Conservation (phyloP, 2,113 vertebrate species). For the Stomatorhinus ivindoensis region DNA sequence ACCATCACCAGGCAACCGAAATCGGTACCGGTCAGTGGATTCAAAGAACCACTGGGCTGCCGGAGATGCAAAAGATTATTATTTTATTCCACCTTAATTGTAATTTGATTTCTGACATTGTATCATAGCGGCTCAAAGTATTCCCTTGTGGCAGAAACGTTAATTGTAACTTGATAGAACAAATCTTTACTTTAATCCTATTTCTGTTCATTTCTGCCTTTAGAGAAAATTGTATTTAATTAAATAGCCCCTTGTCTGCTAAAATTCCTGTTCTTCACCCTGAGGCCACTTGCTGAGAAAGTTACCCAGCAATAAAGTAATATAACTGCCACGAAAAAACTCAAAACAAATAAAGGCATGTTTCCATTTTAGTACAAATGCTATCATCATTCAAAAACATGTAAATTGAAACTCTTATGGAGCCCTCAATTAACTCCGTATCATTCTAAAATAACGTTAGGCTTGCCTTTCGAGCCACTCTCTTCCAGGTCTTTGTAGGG, state of each 20-base stretch:
- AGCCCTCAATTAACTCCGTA: not conserved
- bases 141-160: not conserved
- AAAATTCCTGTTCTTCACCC: not conserved
- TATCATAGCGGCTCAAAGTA: not conserved
- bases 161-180: not conserved
- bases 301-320: not conserved
- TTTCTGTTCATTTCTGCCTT: conserved; percentile 3
- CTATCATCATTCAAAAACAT: not conserved
- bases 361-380: not conserved
- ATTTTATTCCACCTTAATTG: not conserved
- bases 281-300: not conserved
- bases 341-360: not conserved
- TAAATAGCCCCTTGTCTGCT: not conserved
- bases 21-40: not conserved
- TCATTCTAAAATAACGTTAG: not conserved
- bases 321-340: not conserved
- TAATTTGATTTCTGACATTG: not conserved
- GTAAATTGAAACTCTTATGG: not conserved
- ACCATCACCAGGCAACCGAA: not conserved
- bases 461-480: not conserved
- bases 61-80: not conserved
- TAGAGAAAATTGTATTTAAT: not conserved
- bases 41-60: not conserved
- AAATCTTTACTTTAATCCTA: not conserved
- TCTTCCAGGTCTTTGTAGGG: not conserved